Percentiles rank a stretch among this genome's conserved stretches.
These are phyloP conservation scores for Poecile atricapillus DNA, from an alignment of 2,113 vertebrate genomes.

Conservation along the genomic window DNA sequence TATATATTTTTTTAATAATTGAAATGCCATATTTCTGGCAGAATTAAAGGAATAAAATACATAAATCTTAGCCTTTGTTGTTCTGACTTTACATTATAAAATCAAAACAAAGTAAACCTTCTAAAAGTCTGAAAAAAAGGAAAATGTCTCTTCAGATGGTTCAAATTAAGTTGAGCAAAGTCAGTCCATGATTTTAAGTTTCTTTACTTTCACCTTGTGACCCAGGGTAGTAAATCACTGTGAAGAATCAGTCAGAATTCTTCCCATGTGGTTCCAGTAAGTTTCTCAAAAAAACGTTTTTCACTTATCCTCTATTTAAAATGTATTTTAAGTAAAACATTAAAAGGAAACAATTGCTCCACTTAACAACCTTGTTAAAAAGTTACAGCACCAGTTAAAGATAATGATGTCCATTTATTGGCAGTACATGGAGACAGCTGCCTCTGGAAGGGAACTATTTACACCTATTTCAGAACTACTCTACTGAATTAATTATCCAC, in stretches of 20 bases:
- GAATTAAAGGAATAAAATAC: not conserved
- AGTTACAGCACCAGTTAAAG: not conserved
- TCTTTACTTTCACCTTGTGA: not conserved
- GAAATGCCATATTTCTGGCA: not conserved
- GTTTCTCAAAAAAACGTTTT: not conserved
- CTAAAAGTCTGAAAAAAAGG: not conserved
- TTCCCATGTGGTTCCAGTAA: not conserved
- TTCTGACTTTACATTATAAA: not conserved
- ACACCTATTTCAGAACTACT: not conserved
- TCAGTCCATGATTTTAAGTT: not conserved
- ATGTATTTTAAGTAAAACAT: not conserved
- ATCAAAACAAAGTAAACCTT: not conserved
- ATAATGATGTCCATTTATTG: not conserved
- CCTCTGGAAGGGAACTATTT: not conserved
- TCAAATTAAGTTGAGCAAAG: not conserved
- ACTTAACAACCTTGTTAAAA: not conserved
- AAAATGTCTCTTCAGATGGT: not conserved
- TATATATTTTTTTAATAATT: not conserved
- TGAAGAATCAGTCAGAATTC: not conserved
- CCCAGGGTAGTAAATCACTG: not conserved
- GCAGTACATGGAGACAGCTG: accelerated
- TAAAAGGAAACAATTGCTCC: not conserved
- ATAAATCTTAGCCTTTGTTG: not conserved
- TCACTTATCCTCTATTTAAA: not conserved
- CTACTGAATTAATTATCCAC: not conserved